Base-by-base conservation (phyloP, 2,113 vertebrate genomes). In the Hystrix brachyura region DNA sequence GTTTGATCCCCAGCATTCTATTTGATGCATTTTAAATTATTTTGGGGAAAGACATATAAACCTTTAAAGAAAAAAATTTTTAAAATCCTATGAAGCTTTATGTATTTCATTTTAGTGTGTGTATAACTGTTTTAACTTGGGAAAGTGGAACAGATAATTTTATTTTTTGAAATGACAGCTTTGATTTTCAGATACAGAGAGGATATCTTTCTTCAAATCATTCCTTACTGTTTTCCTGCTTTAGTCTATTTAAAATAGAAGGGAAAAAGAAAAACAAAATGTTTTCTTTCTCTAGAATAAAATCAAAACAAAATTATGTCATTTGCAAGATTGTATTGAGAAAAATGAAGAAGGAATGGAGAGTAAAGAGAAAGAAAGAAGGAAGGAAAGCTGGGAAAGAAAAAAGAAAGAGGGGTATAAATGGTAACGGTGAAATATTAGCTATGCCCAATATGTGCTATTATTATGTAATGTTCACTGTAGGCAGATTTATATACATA, bases 381-480 rank as follows among this genome's bases (percentile, higher is more conserved):
- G 19, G 8, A 6, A 43, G 19, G 12, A 0, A 21, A 0, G 10
- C 0, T 7, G 2, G 10, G n/a, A 32, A 53, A 15, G 21, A 2
- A 23, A 17, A 34, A 25, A 17, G 15, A 25, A 4, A 43, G 2
- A 62, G 21, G 15, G 4, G 25, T 5, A 38, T 46, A 7, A 72
- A 18, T 18, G 51, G 4, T 7, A 74, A 51, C 59, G 3, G 10
- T 74, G 25, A 69, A 90, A 60, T 57, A 65, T 5, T 67, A 57
- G 5, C 65, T 79, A 65, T 38, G 1, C 0, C 4, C 18, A 84
- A 60, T 38, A 4, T 79, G 53, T 27, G 9, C 0, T 65, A 60
- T 65, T 60, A n/a, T 23, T 57, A 78, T 0, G 86, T 65, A 92
- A 93, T 79, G 2, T 78, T 65, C 9, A 4, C 19, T 67, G 64